Base-by-base conservation (phyloP, 1,140 invertebrate genomes). In the Drosophila pallidifrons region DNA sequence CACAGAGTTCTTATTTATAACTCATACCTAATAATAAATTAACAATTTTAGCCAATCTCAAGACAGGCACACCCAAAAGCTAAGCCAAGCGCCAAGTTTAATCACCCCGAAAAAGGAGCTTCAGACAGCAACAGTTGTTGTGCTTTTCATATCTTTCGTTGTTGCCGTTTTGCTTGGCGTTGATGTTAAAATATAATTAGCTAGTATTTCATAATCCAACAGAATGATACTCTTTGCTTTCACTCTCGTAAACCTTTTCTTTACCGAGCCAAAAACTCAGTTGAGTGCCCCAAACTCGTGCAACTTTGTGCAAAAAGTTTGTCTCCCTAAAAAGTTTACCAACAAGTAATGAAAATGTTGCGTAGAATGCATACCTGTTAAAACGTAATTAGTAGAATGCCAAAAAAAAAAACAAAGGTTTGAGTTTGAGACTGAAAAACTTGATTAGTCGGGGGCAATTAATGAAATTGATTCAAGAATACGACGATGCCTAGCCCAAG, bases 401-500 rank as follows among this genome's bases (percentile, higher is more conserved):
- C n/a, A 32, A 54, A 68, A 70, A 41, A 16, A 16, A 20, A 25
- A 25, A 25, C 20, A 25, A 25, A 43, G 59, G 67, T 63, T 70
- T n/a, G 41, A 30, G 5, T 16, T 43, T 11, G 8, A 15, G 20
- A 38, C 35, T 5, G 25, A n/a, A 30, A 52, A 25, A n/a, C 25
- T 45, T 15, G 4, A 10, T 38, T 59, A 46, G 66, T 15, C 5
- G 10, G 52, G 25, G 11, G 20, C 32, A 32, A 49, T 75, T 69
- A 75, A 69, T 38, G 43, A 70, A 70, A 75, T 70, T 63, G 72
- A 75, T 75, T 70, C 43, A 41, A 35, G 72, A 58, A 51, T 25
- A 25, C 3, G 72, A 58, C 66, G 58, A 51, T 49, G 35, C 49
- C 65, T 28, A 41, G 60, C 32, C 20, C 20, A 49, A 28, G 43